Conservation (phyloP, 2,888 invertebrate species). For the Stictocephala bisonia region DNA sequence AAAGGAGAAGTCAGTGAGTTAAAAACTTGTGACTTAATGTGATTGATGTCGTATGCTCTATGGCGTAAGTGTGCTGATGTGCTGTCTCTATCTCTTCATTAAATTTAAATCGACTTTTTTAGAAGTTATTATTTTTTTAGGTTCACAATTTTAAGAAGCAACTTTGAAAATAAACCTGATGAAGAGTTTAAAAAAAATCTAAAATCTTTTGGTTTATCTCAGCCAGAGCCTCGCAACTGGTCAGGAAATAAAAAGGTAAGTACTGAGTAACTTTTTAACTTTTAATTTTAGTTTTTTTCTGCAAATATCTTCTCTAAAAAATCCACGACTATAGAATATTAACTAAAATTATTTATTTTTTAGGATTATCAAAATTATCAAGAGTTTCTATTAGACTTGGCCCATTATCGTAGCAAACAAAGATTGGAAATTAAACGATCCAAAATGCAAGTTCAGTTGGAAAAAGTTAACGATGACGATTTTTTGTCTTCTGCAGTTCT, state of each 20-base stretch:
- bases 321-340: background rate
- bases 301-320: background rate
- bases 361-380: slow-evolving; percentile 77
- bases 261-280: no score
- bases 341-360: slow-evolving; percentile 35
- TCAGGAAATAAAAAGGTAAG: slow-evolving; percentile 70
- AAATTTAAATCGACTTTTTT: slow-evolving; percentile 41
- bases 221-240: slow-evolving; percentile 82
- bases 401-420: slow-evolving; percentile 63
- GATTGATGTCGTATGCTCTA: no score
- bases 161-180: slow-evolving; percentile 78
- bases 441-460: background rate
- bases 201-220: slow-evolving; percentile 74
- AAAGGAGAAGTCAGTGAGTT: no score
- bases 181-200: slow-evolving; percentile 78
- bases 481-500: slow-evolving; percentile 24
- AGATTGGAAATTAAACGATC: slow-evolving; percentile 1
- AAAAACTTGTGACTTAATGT: no score
- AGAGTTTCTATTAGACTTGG: slow-evolving; percentile 72
- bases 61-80: no score
- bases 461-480: background rate
- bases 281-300: background rate
- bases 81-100: no score
- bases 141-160: slow-evolving; percentile 81
- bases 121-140: slow-evolving; percentile 63